Evolutionary conservation across 2,888 invertebrate genomes (phyloP).

Genomic region (Catocala nupta): DNA sequence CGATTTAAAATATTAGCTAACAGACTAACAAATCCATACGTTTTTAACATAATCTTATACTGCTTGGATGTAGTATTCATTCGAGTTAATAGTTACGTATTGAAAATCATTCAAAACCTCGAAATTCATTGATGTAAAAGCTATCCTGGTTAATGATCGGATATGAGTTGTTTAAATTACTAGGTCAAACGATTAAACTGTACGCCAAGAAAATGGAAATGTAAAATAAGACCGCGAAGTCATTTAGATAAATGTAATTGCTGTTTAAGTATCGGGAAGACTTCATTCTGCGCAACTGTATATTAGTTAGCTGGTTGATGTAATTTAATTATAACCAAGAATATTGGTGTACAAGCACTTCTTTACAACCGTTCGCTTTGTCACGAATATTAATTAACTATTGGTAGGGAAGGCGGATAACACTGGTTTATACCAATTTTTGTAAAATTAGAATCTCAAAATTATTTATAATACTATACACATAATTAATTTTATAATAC

Average conservation of each 20-base stretch:
- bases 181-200: constrained; percentile 51
- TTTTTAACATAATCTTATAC: too few species aligned
- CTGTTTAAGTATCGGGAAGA: constrained; percentile 31
- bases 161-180: constrained; percentile 55
- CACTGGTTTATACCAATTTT: too few species aligned
- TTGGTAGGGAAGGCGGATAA: too few species aligned
- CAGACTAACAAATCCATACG: too few species aligned
- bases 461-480: too few species aligned
- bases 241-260: constrained; percentile 50
- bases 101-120: background rate
- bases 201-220: constrained; percentile 38
- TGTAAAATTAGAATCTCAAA: too few species aligned
- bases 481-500: too few species aligned
- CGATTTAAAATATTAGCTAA: too few species aligned
- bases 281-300: constrained; percentile 27
- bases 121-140: constrained; percentile 10
- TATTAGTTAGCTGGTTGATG: constrained; percentile 6
- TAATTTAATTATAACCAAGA: constrained; percentile 13
- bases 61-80: too few species aligned
- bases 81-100: too few species aligned
- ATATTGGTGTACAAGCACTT: constrained; percentile 5
- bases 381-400: too few species aligned
- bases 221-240: constrained; percentile 45
- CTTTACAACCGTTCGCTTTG: background rate
- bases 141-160: constrained; percentile 33